Conservation (phyloP, 2,888 invertebrate species). For the Netelia inedita region DNA sequence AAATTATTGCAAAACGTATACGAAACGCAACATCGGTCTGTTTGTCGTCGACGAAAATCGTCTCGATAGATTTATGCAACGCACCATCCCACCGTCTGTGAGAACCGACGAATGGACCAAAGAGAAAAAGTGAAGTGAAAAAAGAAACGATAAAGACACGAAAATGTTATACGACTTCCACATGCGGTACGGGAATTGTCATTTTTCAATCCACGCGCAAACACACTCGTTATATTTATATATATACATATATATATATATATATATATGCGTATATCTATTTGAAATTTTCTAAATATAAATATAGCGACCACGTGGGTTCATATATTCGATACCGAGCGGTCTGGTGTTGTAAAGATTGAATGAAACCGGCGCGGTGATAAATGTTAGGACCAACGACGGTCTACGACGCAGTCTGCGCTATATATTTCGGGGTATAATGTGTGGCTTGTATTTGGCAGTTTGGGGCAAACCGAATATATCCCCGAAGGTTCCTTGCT, state of each 20-base stretch:
- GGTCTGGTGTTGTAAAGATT: conserved; percentile 47
- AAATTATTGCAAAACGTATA: too few relatives aligned
- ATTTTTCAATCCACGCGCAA: conserved; percentile 29
- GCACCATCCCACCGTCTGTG: neutral
- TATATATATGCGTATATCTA: too few relatives aligned
- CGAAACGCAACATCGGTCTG: neutral
- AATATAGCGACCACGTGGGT: conserved; percentile 20
- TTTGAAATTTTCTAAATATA: conserved; percentile 29
- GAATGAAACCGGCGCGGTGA: conserved; percentile 58
- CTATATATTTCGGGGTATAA: conserved; percentile 32
- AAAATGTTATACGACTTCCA: neutral
- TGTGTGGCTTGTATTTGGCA: conserved; percentile 22
- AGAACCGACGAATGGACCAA: neutral
- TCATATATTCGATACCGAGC: conserved; percentile 32
- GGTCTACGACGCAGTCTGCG: conserved; percentile 4
- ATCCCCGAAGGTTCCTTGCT: conserved; percentile 37
- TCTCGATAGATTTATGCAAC: conserved; percentile 6
- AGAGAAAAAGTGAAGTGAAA: conserved; percentile 14
- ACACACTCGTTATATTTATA: neutral
- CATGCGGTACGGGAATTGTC: neutral
- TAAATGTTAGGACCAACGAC: conserved; percentile 45
- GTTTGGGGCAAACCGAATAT: conserved; percentile 31
- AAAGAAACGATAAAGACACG: neutral
- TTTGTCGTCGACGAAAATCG: neutral
- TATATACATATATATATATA: too few relatives aligned